phyloP scores from a whole-genome alignment of 2,113 vertebrate species.

The Pelobates fuscus region DNA sequence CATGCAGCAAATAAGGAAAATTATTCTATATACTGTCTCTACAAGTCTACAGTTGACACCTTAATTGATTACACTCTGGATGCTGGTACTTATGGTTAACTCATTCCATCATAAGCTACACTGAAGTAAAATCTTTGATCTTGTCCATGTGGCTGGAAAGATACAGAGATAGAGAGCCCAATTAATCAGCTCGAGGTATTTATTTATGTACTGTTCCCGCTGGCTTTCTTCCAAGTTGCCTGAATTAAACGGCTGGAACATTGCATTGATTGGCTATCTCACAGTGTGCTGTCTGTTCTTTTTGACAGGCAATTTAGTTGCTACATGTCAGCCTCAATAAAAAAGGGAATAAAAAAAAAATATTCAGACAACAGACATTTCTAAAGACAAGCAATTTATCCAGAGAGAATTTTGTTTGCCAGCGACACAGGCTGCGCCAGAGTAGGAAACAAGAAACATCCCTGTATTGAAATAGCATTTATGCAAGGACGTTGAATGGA shows the following conservation, averaged over 20 bases:
- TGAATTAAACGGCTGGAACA: constrained; percentile 41
- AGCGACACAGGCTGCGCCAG: neutral
- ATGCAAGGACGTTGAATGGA: constrained; percentile 20
- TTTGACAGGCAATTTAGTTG: constrained; percentile 51
- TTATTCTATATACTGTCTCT: neutral
- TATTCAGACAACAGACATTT: constrained; percentile 45
- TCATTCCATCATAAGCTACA: constrained; percentile 19
- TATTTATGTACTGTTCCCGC: constrained; percentile 45
- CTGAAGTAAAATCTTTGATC: constrained; percentile 46
- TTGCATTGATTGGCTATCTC: constrained; percentile 49
- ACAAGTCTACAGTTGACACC: constrained; percentile 1
- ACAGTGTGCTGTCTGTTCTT: constrained; percentile 45
- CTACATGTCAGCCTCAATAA: constrained; percentile 48
- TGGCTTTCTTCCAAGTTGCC: constrained; percentile 35
- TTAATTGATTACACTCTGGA: constrained; percentile 29
- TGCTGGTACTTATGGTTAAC: constrained; percentile 29
- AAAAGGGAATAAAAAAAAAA: constrained; percentile 15
- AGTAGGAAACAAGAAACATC: constrained; percentile 15
- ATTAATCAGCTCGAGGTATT: constrained; percentile 43
- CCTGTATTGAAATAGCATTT: constrained; percentile 13
- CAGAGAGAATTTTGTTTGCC: constrained; percentile 28
- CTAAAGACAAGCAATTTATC: constrained; percentile 47
- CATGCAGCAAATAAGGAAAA: too few relatives aligned
- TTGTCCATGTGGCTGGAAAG: constrained; percentile 33
- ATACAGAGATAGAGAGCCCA: constrained; percentile 38